A percentile compares a stretch with the other conserved stretches of the same genome.
Conservation (phyloP, 2,888 invertebrate species). For the Conops quadrifasciatus region DNA sequence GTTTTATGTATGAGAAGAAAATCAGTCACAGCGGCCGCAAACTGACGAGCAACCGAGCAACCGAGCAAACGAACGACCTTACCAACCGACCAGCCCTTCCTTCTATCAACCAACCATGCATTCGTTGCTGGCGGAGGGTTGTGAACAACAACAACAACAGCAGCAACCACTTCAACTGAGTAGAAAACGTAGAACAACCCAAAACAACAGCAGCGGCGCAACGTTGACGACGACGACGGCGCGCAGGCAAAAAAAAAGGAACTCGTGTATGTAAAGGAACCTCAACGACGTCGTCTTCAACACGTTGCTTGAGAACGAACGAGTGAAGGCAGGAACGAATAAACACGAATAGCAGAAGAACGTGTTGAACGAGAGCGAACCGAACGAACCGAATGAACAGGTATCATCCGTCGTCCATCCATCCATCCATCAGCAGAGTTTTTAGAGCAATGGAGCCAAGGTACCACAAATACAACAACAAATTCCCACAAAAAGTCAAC, state of each 20-base stretch:
- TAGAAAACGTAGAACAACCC: constrained; percentile 7
- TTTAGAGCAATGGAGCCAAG: not conserved
- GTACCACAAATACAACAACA: constrained; percentile 10
- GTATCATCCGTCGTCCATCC: not conserved
- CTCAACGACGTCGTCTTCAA: not conserved
- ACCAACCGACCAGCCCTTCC: no score
- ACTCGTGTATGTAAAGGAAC: not conserved
- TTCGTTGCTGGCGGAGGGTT: constrained; percentile 21
- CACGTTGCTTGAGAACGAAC: no score
- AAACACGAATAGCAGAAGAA: no score
- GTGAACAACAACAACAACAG: constrained; percentile 10
- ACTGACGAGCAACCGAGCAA: no score
- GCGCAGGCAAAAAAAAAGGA: constrained; percentile 4
- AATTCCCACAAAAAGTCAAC: constrained; percentile 1
- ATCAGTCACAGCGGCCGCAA: no score
- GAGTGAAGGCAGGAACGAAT: no score
- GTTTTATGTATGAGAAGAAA: constrained; percentile 53
- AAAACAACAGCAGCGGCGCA: constrained; percentile 1
- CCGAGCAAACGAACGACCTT: not conserved
- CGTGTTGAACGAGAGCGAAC: not conserved
- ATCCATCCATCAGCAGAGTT: constrained; percentile 7
- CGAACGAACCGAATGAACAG: constrained; percentile 12
- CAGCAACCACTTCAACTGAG: not conserved
- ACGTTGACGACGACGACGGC: not conserved
- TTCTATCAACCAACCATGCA: not conserved